Percentiles rank a stretch among this genome's conserved stretches.
phyloP scores from a whole-genome alignment of 2,113 vertebrate species.

The Daubentonia madagascariensis region DNA sequence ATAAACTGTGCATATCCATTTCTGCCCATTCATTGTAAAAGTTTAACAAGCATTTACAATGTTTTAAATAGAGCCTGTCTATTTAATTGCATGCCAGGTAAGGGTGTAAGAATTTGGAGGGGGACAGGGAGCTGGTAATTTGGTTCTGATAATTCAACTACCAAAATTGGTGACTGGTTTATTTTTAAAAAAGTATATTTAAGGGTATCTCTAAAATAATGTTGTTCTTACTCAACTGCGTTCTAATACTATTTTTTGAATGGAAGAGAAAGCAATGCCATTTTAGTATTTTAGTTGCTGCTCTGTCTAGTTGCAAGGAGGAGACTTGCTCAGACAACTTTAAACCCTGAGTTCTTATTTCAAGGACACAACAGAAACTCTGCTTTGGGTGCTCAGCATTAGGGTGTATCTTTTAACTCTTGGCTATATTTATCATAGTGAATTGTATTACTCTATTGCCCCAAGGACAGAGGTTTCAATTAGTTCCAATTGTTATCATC shows the following conservation, averaged over 20 bases:
- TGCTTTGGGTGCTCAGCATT: not conserved
- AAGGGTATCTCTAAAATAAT: not conserved
- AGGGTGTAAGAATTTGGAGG: conserved; percentile 20
- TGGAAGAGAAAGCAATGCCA: not conserved
- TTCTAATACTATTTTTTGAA: not conserved
- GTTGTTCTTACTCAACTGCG: not conserved
- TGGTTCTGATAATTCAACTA: not conserved
- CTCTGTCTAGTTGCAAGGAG: not conserved
- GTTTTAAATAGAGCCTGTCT: not conserved
- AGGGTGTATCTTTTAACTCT: not conserved
- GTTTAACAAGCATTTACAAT: not conserved
- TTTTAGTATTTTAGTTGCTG: not conserved
- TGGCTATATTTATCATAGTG: not conserved
- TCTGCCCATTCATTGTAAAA: conserved; percentile 5
- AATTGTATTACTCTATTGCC: not conserved
- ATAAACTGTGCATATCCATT: not conserved
- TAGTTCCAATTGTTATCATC: not conserved
- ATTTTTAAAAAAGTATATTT: not conserved
- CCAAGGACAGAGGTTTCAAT: not conserved
- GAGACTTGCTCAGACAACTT: not conserved
- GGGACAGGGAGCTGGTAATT: not conserved
- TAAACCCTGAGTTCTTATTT: conserved; percentile 25
- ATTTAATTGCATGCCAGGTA: not conserved
- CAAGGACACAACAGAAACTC: not conserved
- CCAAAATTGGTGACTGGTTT: not conserved